Evolutionary conservation across 2,888 invertebrate species (phyloP).

Genomic region (Ophioninae sp.): DNA sequence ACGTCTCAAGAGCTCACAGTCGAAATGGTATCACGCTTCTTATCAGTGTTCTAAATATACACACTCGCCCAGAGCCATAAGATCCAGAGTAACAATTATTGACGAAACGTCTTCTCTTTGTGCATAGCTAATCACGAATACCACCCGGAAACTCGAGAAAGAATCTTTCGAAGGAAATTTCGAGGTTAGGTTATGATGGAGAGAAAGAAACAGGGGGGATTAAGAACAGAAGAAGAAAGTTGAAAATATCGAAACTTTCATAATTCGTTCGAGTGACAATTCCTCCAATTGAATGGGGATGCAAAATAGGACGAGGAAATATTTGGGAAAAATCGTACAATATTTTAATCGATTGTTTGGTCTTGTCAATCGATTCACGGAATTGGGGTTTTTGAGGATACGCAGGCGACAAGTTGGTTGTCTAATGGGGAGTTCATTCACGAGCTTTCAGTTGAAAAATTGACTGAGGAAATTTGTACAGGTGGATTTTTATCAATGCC

Average conservation of each 20-base stretch:
- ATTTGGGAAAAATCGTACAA: not conserved
- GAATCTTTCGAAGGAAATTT: slow-evolving; percentile 19
- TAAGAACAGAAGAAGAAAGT: not conserved
- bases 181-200: slow-evolving; percentile 5
- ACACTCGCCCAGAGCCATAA: slow-evolving; percentile 70
- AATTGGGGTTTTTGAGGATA: too few species aligned
- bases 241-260: not conserved
- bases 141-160: slow-evolving; percentile 13
- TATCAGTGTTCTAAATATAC: slow-evolving; percentile 78
- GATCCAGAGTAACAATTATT: slow-evolving; percentile 56
- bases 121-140: slow-evolving; percentile 28
- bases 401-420: too few species aligned
- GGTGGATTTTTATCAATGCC: too few species aligned
- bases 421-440: too few species aligned
- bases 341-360: too few species aligned
- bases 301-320: not conserved
- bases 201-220: not conserved
- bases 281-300: not conserved
- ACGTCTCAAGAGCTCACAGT: slow-evolving; percentile 67
- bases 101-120: slow-evolving; percentile 30
- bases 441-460: too few species aligned
- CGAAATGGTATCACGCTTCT: slow-evolving; percentile 78
- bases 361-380: too few species aligned
- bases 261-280: not conserved
- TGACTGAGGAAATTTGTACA: too few species aligned